Evolutionary conservation across 2,888 invertebrate genomes (phyloP).

Genomic region (Caradrina clavipalpis): DNA sequence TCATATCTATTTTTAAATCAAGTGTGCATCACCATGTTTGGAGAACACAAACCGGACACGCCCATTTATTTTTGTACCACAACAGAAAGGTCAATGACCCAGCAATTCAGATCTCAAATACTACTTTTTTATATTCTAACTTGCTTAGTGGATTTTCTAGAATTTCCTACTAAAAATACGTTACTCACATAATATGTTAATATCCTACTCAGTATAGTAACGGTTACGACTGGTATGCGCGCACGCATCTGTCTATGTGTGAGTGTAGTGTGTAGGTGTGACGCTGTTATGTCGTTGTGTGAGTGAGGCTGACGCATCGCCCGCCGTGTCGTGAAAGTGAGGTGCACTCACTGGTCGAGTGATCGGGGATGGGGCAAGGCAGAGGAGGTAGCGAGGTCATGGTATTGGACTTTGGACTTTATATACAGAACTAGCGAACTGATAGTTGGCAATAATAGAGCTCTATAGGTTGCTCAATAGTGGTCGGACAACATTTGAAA

Average conservation of each 20-base stretch:
- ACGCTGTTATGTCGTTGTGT: slow-evolving; percentile 52
- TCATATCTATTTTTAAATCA: neutral
- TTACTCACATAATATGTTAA: slow-evolving; percentile 56
- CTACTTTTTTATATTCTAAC: neutral
- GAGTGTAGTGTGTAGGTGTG: slow-evolving; percentile 54
- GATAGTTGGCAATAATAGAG: too few species aligned
- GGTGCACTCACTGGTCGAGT: slow-evolving; percentile 73
- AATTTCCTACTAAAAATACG: slow-evolving; percentile 36
- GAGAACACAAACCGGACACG: neutral
- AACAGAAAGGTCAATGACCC: slow-evolving; percentile 26
- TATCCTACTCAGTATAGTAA: slow-evolving; percentile 50
- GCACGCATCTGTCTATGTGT: slow-evolving; percentile 34
- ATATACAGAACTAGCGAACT: too few species aligned
- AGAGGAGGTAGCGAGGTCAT: slow-evolving; percentile 63
- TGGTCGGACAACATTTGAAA: too few species aligned
- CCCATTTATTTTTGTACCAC: slow-evolving; percentile 6
- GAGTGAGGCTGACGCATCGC: slow-evolving; percentile 66
- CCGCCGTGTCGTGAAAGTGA: slow-evolving; percentile 72
- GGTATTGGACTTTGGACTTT: slow-evolving; percentile 31
- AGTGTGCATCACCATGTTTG: slow-evolving; percentile 1
- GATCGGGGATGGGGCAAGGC: slow-evolving; percentile 61
- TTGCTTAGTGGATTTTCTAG: slow-evolving; percentile 28
- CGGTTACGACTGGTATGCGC: slow-evolving; percentile 58
- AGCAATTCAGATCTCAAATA: neutral
- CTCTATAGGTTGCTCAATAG: too few species aligned